Evolutionary conservation across 2,797 vertebrate species (phyloP), one percentile per base, ranked within the genome.

Genomic region (Esox masquinongy): DNA sequence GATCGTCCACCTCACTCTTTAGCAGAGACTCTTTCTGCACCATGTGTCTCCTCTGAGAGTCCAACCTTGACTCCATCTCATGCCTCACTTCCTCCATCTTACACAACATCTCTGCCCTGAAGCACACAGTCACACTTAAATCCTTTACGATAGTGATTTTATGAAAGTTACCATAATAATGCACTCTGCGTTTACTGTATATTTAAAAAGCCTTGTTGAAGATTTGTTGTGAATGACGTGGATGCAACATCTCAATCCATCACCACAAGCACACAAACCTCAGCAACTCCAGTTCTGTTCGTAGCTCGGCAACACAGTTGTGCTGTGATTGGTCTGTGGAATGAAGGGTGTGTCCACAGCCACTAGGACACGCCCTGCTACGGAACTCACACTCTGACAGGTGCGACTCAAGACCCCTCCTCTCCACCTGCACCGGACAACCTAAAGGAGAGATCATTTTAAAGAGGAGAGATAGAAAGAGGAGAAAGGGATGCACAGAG

Each of bases 41-140:
- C 97, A 97, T 97, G 85, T 97, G 95, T 83, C 96, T 93, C 85
- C 96, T 96, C 90, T 97, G 96, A 1, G 96, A 97, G 89, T 97
- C 95, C 89, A 97, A 83, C 59, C 95, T 93, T 43, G 96, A 97
- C 87, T 97, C 96, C 96, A 97, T 96, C 90, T 97, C 96, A 75
- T 92, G 92, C 79, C 95, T 95, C 86, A 96, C 91, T 81, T 97
- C 95, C 77, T 96, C 95, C 77, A 97, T 91, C 89, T 95, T 96
- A 83, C 94, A 95, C 87, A 95, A 91, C 93, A 97, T 95, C 89
- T 96, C 96, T 59, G 93, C 94, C 90, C 96, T 98, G 77, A 64
- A 12, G 31, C 24, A 71, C 31, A 74, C 63, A 72, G 4, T n/a
- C 51, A 56, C n/a, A 2, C 51, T 0, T 64, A 64, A 29, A 7